Evolutionary conservation across 35 echinoderm and acorn worm genomes (phyloP), one percentile per base, ranked within the genome.

Genomic region (Anneissia japonica): DNA sequence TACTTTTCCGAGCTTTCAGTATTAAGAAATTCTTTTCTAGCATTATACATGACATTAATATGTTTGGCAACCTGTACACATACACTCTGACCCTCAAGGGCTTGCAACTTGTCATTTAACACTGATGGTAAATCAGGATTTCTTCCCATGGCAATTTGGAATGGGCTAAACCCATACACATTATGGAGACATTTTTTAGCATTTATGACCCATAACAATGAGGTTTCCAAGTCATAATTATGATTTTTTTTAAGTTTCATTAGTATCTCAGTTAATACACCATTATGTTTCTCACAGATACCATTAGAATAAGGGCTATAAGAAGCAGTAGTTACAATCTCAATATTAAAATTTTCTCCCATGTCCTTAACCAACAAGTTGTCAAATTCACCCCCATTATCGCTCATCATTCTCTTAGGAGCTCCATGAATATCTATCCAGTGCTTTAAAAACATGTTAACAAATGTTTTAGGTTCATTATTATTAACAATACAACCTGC

Each of bases 341-440:
- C 29, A 30, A 87, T 87, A 31, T 46, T 87, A 33, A 87, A 79
- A 45, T 87, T 79, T 36, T 87, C 74, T 17, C 74, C 39, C 75
- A 79, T 87, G 46, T 87, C 74, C 33, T 75, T 40, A 32, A 87
- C 74, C 28, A 45, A 16, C 13, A 17, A 14, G 79, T 40, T 87
- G 75, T 29, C 46, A 33, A 85, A 85, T 35, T 85, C 83, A 19
- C 83, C 83, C 30, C 83, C 83, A 85, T 85, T 85, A 36, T 85
- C 85, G 46, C 51, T 75, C 11, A 77, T 32, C 26, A 87, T 31
- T 45, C 75, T 77, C 73, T 79, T 87, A 16, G 85, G 85, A 23
- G 85, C 75, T 33, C 85, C 85, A 78, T 79, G 74, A 79, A 78
- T 79, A 46, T 75, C 55, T 10, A 87, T 87, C 85, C 85, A 79